These are phyloP conservation scores for Ligdia adustata DNA, from an alignment of 2,888 invertebrate genomes.

Conservation along the genomic window DNA sequence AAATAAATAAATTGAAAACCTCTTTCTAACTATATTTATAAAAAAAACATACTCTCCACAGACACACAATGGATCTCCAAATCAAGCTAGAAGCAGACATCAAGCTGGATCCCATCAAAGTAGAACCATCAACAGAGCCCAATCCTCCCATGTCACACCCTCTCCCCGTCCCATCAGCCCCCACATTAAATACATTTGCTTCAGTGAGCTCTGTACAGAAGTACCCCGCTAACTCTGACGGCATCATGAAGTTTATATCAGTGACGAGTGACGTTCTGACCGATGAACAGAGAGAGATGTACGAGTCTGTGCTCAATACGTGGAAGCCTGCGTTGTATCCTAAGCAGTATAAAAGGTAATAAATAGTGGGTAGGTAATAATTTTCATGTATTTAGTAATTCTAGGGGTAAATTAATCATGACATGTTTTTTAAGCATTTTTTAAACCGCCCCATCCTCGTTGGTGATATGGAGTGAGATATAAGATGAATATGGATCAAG, in stretches of 20 bases:
- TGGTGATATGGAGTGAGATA: too few species aligned
- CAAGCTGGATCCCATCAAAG: not conserved
- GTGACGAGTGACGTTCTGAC: conserved; percentile 66
- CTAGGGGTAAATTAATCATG: too few species aligned
- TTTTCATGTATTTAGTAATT: too few species aligned
- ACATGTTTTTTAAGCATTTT: too few species aligned
- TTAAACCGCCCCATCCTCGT: too few species aligned
- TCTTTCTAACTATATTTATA: too few species aligned
- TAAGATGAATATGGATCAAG: too few species aligned
- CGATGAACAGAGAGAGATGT: conserved; percentile 73
- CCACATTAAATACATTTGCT: too few species aligned
- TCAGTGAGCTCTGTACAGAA: too few species aligned
- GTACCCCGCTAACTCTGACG: too few species aligned
- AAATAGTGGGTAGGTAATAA: too few species aligned
- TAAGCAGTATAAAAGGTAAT: conserved; percentile 58
- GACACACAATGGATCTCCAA: conserved; percentile 4
- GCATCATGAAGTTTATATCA: conserved; percentile 65
- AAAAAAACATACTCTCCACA: not conserved
- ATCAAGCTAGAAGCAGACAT: conserved; percentile 4
- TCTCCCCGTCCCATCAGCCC: conserved; percentile 2
- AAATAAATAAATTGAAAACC: too few species aligned
- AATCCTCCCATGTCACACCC: conserved; percentile 4
- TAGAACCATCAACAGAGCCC: not conserved
- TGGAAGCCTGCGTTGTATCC: conserved; percentile 74
- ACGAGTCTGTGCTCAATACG: conserved; percentile 69